Evolutionary conservation across 2,888 invertebrate genomes (phyloP).

Genomic region (Eilema caniola): DNA sequence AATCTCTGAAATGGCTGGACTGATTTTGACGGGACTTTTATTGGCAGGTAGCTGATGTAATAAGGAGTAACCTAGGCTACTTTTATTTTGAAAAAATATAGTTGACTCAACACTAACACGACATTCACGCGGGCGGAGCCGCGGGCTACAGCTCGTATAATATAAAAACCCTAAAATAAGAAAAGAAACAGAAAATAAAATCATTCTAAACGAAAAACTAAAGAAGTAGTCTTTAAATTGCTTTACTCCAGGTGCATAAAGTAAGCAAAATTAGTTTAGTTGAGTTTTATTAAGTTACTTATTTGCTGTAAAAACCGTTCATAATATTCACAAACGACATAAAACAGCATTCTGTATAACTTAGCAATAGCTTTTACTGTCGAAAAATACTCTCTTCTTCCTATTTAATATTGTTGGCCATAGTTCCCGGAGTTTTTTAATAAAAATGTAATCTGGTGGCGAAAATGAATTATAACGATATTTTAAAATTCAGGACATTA

Average conservation of each 20-base stretch:
- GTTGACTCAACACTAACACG: too few relatives aligned
- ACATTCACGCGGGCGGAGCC: too few relatives aligned
- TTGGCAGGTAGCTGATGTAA: too few relatives aligned
- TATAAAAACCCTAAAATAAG: too few relatives aligned
- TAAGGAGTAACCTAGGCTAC: too few relatives aligned
- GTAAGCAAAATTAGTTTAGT: background rate
- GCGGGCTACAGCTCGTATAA: too few relatives aligned
- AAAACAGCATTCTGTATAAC: background rate
- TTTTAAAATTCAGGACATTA: slow-evolving; percentile 53
- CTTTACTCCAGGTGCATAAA: background rate
- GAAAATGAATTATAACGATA: slow-evolving; percentile 51
- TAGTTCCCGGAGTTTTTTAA: slow-evolving; percentile 51
- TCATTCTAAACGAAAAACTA: background rate
- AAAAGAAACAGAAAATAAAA: background rate
- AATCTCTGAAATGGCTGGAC: too few relatives aligned
- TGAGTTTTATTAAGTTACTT: slow-evolving; percentile 1
- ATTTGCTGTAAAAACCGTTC: background rate
- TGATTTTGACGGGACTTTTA: too few relatives aligned
- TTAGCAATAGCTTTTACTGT: slow-evolving; percentile 15
- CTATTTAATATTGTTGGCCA: slow-evolving; percentile 45
- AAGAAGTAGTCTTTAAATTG: background rate
- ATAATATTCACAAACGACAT: background rate
- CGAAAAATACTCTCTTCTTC: slow-evolving; percentile 15
- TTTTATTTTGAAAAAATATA: too few relatives aligned
- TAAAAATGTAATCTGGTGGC: slow-evolving; percentile 53